Evolutionary conservation across 92 coral and sea anemone genomes (phyloP).

Genomic region (Zoanthus sansibaricus): DNA sequence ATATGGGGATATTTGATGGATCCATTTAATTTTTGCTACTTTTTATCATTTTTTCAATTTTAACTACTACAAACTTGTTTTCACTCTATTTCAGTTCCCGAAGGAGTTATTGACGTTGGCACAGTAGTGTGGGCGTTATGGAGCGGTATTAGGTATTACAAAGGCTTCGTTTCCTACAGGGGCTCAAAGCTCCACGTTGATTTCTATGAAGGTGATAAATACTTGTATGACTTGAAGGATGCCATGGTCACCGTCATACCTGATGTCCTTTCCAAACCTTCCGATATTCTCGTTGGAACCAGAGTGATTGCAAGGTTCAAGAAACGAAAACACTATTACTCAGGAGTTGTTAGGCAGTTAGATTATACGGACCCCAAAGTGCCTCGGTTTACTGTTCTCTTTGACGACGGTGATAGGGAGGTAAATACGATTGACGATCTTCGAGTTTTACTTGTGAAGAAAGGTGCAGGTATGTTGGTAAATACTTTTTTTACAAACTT

Average conservation of each 20-base stretch:
- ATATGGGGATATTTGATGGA: too few species aligned
- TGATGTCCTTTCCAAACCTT: constrained; percentile 67
- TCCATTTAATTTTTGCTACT: not conserved
- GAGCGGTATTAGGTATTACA: constrained; percentile 69
- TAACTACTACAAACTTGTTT: not conserved
- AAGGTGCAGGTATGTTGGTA: constrained; percentile 6
- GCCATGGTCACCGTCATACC: constrained; percentile 77
- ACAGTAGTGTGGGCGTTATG: constrained; percentile 89
- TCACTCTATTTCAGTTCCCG: constrained; percentile 55
- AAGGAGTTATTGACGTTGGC: constrained; percentile 84
- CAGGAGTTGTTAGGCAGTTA: constrained; percentile 63
- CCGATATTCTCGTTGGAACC: constrained; percentile 70
- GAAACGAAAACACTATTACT: constrained; percentile 49
- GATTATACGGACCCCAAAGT: constrained; percentile 61
- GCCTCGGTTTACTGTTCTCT: constrained; percentile 65
- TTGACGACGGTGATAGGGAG: constrained; percentile 77
- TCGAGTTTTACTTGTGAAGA: constrained; percentile 54
- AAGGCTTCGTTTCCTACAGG: constrained; percentile 86
- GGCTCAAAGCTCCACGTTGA: constrained; percentile 92
- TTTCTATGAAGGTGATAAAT: constrained; percentile 88
- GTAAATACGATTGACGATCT: constrained; percentile 68
- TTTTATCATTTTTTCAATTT: not conserved
- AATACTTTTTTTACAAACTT: too few species aligned
- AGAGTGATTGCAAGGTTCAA: constrained; percentile 81
- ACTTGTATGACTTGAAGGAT: constrained; percentile 81